phyloP scores from a whole-genome alignment of 2,113 vertebrate species.

The Siniperca chuatsi region DNA sequence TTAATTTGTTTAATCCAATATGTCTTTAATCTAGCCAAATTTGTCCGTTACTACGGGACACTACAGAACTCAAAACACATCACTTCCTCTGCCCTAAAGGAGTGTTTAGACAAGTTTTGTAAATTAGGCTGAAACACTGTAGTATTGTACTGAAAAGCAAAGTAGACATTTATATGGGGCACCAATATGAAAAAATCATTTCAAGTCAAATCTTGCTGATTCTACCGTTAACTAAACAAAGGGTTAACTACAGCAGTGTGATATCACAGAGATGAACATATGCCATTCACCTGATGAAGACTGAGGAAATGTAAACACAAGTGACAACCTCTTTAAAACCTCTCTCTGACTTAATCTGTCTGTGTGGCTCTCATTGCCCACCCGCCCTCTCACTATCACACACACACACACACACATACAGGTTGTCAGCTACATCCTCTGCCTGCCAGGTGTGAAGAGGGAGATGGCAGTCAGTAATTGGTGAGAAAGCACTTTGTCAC shows the following conservation, averaged over 20 bases:
- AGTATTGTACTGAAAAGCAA: neutral
- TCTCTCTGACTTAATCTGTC: conserved; percentile 52
- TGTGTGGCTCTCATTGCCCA: neutral
- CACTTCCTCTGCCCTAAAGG: neutral
- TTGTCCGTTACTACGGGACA: neutral
- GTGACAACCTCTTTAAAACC: conserved; percentile 64
- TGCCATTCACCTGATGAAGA: conserved; percentile 60
- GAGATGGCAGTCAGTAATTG: conserved; percentile 81
- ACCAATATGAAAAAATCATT: neutral
- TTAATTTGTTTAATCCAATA: neutral
- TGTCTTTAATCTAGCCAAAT: neutral
- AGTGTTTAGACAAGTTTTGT: neutral
- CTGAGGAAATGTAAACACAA: conserved; percentile 57
- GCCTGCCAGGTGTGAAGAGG: conserved; percentile 81
- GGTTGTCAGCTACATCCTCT: conserved; percentile 57
- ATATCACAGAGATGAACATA: conserved; percentile 27
- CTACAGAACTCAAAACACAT: neutral
- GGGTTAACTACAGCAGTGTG: conserved; percentile 19
- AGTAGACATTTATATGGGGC: neutral
- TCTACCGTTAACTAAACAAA: too few species aligned
- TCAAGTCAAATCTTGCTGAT: neutral
- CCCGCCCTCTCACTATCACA: conserved; percentile 8
- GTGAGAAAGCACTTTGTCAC: conserved; percentile 82
- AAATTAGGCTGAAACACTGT: neutral
- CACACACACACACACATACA: conserved; percentile 33